phyloP scores from a whole-genome alignment of 2,797 vertebrate genomes.

The Pempheris klunzingeri region DNA sequence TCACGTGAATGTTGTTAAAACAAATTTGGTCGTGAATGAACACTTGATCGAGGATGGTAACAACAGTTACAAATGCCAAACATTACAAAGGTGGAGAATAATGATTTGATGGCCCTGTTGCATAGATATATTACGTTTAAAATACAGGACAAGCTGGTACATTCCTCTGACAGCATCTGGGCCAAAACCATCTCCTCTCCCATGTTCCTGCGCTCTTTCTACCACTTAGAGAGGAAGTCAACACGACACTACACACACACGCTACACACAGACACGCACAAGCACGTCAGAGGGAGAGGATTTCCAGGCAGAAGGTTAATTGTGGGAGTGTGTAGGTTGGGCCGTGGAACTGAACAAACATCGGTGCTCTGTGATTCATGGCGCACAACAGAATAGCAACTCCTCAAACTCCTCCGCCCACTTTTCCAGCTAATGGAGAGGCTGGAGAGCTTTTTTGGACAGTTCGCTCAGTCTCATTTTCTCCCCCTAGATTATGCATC shows the following conservation, averaged over 20 bases:
- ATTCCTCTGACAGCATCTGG: slow-evolving; percentile 23
- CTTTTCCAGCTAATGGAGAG: slow-evolving; percentile 63
- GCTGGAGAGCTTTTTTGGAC: slow-evolving; percentile 65
- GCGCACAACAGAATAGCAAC: slow-evolving; percentile 61
- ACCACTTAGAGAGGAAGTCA: slow-evolving; percentile 51
- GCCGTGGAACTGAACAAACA: slow-evolving; percentile 65
- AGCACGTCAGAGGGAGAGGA: slow-evolving; percentile 54
- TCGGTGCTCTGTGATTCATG: slow-evolving; percentile 71
- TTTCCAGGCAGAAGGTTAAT: slow-evolving; percentile 78
- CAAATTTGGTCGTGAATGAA: background rate
- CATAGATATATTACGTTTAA: background rate
- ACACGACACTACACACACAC: slow-evolving; percentile 26
- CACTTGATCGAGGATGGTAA: fast-evolving
- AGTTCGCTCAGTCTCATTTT: slow-evolving; percentile 27
- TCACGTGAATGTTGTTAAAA: background rate
- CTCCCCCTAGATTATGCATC: slow-evolving; percentile 36
- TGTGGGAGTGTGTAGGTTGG: slow-evolving; percentile 75
- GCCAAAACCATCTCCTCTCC: slow-evolving; percentile 33
- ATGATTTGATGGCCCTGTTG: background rate
- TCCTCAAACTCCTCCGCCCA: slow-evolving; percentile 52
- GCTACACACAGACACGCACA: slow-evolving; percentile 15
- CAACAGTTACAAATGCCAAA: background rate
- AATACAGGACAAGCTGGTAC: background rate
- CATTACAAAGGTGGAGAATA: background rate
- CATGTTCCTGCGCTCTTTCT: slow-evolving; percentile 24